Evolutionary conservation across 2,888 invertebrate genomes (phyloP).

Genomic region (Linyphia triangularis): DNA sequence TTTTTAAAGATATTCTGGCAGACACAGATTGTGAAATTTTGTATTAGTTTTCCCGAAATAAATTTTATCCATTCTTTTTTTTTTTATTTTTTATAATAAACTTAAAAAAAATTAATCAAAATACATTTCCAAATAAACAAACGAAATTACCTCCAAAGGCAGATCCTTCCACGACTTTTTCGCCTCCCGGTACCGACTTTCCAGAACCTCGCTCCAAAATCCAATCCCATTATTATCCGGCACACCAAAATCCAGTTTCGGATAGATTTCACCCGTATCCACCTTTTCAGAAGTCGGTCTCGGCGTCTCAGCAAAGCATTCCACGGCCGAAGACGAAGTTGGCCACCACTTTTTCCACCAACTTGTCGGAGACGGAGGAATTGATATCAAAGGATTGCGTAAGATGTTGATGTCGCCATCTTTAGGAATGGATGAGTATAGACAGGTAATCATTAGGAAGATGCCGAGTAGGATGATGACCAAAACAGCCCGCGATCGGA

Average conservation of each 20-base stretch:
- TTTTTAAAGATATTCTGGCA: too few species aligned
- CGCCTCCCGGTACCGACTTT: slow-evolving; percentile 87
- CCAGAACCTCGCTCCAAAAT: slow-evolving; percentile 93
- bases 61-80: too few species aligned
- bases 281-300: background rate
- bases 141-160: slow-evolving; percentile 85
- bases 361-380: background rate
- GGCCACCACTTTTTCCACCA: slow-evolving; percentile 37
- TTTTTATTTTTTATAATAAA: too few species aligned
- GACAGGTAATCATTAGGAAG: slow-evolving; percentile 11
- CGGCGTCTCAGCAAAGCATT: background rate
- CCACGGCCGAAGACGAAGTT: background rate
- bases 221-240: slow-evolving; percentile 80
- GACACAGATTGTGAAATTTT: too few species aligned
- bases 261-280: slow-evolving; percentile 50
- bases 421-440: background rate
- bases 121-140: background rate
- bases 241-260: slow-evolving; percentile 51
- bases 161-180: slow-evolving; percentile 87
- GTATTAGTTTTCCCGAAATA: too few species aligned
- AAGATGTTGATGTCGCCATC: background rate
- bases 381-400: background rate
- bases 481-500: slow-evolving; percentile 35
- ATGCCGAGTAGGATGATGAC: slow-evolving; percentile 22
- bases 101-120: background rate